Conservation (phyloP, 2,113 vertebrate species). For the Oplegnathus fasciatus region DNA sequence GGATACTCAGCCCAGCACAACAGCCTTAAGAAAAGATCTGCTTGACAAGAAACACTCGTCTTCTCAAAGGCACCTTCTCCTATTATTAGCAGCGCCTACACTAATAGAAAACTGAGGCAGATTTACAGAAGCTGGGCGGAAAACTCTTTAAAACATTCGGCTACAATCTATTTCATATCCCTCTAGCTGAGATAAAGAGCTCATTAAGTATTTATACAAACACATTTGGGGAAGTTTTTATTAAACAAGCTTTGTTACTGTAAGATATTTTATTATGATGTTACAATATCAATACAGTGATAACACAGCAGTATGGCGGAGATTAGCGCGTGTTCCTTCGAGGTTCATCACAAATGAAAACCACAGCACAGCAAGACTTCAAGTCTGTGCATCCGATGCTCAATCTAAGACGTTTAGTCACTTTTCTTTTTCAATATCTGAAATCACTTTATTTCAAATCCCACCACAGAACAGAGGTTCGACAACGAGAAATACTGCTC, state of each 20-base stretch:
- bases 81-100: constrained; percentile 59
- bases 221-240: constrained; percentile 40
- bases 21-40: constrained; percentile 62
- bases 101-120: constrained; percentile 15
- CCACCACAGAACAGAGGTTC: constrained; percentile 13
- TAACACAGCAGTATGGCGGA: constrained; percentile 13
- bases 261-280: constrained; percentile 35
- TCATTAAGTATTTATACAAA: constrained; percentile 53
- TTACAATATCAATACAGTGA: constrained; percentile 34
- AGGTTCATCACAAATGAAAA: constrained; percentile 28
- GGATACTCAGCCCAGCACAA: constrained; percentile 53
- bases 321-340: constrained; percentile 43
- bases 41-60: constrained; percentile 65
- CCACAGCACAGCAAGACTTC: neutral
- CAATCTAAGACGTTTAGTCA: constrained; percentile 30
- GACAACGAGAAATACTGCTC: constrained; percentile 11
- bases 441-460: constrained; percentile 29
- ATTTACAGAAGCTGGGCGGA: constrained; percentile 17
- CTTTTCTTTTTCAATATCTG: constrained; percentile 4
- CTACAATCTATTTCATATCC: constrained; percentile 20
- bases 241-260: constrained; percentile 27
- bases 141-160: constrained; percentile 24
- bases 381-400: neutral
- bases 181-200: constrained; percentile 24
- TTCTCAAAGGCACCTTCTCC: constrained; percentile 73